These are phyloP conservation scores for Synanthedon formicaeformis DNA, from an alignment of 2,888 invertebrate species.

Conservation along the genomic window DNA sequence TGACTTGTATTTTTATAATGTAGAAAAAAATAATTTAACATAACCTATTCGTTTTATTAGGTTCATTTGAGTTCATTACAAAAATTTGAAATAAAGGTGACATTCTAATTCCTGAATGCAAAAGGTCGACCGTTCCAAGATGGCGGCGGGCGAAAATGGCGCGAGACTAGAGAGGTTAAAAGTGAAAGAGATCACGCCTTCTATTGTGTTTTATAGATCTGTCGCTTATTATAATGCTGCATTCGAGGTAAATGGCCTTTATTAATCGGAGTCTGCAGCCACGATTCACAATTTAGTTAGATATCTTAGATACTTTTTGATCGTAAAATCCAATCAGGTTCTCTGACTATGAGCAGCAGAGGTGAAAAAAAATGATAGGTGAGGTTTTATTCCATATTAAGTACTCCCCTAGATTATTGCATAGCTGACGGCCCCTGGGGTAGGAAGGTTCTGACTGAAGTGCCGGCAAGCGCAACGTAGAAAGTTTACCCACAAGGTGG, in stretches of 20 bases:
- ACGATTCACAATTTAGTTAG: too few species aligned
- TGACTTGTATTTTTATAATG: not conserved
- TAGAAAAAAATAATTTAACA: not conserved
- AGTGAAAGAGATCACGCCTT: conserved; percentile 53
- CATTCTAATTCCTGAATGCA: conserved; percentile 1
- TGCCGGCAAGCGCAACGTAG: too few species aligned
- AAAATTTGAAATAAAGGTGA: not conserved
- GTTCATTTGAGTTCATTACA: not conserved
- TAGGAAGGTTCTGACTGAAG: too few species aligned
- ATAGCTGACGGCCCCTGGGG: too few species aligned
- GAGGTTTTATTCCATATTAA: too few species aligned
- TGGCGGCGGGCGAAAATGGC: conserved; percentile 8
- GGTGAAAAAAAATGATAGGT: too few species aligned
- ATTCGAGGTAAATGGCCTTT: not conserved
- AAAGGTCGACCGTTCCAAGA: conserved; percentile 1
- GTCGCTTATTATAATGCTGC: not conserved
- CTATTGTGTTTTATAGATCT: conserved; percentile 27
- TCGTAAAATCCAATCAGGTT: too few species aligned
- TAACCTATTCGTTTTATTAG: not conserved
- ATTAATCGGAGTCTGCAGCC: not conserved
- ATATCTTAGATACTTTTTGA: too few species aligned
- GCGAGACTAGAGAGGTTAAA: conserved; percentile 47
- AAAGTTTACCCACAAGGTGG: too few species aligned
- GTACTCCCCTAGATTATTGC: too few species aligned
- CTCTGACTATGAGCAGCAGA: too few species aligned